These are phyloP conservation scores for Oceanodroma tethys DNA, from an alignment of 2,113 vertebrate species.

Conservation along the genomic window DNA sequence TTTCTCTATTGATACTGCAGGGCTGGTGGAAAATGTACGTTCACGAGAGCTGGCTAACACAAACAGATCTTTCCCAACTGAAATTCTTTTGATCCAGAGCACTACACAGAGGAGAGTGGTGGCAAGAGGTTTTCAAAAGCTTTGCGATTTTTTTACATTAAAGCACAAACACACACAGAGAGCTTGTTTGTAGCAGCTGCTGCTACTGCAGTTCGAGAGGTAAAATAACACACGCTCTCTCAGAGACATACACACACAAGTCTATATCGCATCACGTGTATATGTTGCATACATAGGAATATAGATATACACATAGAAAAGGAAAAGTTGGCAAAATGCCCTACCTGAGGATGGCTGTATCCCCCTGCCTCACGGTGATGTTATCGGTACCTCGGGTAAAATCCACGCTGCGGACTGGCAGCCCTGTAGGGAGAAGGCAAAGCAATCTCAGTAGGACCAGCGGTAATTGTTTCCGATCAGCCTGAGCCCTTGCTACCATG, in stretches of 20 bases:
- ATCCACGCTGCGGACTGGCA: constrained; percentile 98
- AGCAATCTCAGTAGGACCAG: constrained; percentile 95
- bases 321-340: constrained; percentile 65
- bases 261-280: neutral
- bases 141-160: neutral
- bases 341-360: constrained; percentile 98
- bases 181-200: neutral
- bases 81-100: constrained; percentile 18
- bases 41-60: neutral
- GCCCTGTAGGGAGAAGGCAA: constrained; percentile 98
- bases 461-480: constrained; percentile 90
- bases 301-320: neutral
- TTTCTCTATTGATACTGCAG: constrained; percentile 19
- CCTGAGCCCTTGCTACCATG: constrained; percentile 88
- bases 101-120: neutral
- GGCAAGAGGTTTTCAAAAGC: neutral
- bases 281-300: neutral
- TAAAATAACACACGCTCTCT: neutral
- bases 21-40: neutral
- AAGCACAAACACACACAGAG: neutral
- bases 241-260: neutral
- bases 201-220: neutral
- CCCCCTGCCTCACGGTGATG: constrained; percentile 99
- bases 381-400: constrained; percentile 97
- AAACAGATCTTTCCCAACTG: neutral